Evolutionary conservation across 2,888 invertebrate species (phyloP).

Genomic region (Poecilobothrus nobilitatus): DNA sequence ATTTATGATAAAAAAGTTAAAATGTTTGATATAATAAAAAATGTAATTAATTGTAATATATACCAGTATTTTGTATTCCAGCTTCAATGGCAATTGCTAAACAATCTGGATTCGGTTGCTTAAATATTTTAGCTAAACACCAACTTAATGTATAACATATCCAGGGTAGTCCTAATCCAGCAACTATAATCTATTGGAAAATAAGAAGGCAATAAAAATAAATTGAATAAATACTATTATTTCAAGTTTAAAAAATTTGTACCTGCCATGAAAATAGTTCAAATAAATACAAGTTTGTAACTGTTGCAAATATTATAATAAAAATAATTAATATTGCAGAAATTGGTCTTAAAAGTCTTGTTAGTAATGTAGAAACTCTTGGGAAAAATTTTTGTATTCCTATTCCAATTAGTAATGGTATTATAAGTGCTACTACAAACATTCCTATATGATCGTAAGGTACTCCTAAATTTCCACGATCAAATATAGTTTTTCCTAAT

Average conservation of each 20-base stretch:
- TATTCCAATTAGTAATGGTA: slow-evolving; percentile 63
- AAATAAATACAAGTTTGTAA: slow-evolving; percentile 84
- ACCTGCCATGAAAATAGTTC: slow-evolving; percentile 81
- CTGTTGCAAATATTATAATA: slow-evolving; percentile 76
- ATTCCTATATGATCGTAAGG: slow-evolving; percentile 70
- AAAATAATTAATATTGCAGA: slow-evolving; percentile 70
- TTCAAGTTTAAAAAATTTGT: slow-evolving; percentile 16
- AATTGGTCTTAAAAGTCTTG: slow-evolving; percentile 75
- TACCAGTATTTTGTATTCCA: slow-evolving; percentile 88
- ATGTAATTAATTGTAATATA: background rate
- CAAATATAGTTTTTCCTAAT: slow-evolving; percentile 67
- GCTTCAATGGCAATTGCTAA: slow-evolving; percentile 89
- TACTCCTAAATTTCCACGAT: slow-evolving; percentile 59
- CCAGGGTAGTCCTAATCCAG: slow-evolving; percentile 75
- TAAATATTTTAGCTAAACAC: slow-evolving; percentile 50
- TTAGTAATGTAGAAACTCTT: slow-evolving; percentile 58
- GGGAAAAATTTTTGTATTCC: slow-evolving; percentile 61
- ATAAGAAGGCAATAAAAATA: slow-evolving; percentile 18
- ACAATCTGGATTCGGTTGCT: slow-evolving; percentile 58
- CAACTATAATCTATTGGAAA: slow-evolving; percentile 64
- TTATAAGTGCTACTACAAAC: slow-evolving; percentile 64
- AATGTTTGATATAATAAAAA: background rate
- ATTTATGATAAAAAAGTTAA: background rate
- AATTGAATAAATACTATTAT: slow-evolving; percentile 2
- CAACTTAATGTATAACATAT: slow-evolving; percentile 68